Evolutionary conservation across 2,113 vertebrate species (phyloP).

Genomic region (Acanthochromis polyacanthus): DNA sequence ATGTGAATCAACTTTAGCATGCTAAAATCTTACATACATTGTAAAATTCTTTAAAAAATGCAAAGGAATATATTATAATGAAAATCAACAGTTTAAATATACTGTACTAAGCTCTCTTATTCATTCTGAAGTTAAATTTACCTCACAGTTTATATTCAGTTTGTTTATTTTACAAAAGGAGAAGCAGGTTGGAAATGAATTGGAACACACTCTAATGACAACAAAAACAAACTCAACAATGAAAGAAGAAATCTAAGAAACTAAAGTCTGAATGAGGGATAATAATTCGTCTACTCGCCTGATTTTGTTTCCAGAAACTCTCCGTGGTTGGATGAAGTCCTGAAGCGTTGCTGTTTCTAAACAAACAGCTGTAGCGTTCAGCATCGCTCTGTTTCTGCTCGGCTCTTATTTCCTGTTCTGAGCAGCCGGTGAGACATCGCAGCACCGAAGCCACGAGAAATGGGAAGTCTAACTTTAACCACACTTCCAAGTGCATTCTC

Average conservation of each 20-base stretch:
- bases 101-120: neutral
- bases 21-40: rapidly evolving
- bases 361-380: neutral
- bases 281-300: slow-evolving; percentile 52
- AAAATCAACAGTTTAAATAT: neutral
- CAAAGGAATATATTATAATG: neutral
- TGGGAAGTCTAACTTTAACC: slow-evolving; percentile 64
- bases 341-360: neutral
- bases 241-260: neutral
- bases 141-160: neutral
- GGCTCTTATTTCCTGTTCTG: slow-evolving; percentile 61
- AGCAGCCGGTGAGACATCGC: slow-evolving; percentile 20
- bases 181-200: neutral
- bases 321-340: neutral
- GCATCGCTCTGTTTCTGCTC: slow-evolving; percentile 12
- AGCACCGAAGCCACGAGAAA: slow-evolving; percentile 44
- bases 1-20: neutral
- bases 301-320: slow-evolving; percentile 19
- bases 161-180: neutral
- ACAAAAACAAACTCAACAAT: neutral
- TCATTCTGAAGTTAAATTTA: slow-evolving; percentile 7
- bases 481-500: slow-evolving; percentile 24
- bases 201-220: neutral
- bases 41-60: neutral
- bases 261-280: neutral